A percentile compares a stretch with the other conserved stretches of the same genome.
phyloP scores from a whole-genome alignment of 2,113 vertebrate species.

The Siphamia tubifer region DNA sequence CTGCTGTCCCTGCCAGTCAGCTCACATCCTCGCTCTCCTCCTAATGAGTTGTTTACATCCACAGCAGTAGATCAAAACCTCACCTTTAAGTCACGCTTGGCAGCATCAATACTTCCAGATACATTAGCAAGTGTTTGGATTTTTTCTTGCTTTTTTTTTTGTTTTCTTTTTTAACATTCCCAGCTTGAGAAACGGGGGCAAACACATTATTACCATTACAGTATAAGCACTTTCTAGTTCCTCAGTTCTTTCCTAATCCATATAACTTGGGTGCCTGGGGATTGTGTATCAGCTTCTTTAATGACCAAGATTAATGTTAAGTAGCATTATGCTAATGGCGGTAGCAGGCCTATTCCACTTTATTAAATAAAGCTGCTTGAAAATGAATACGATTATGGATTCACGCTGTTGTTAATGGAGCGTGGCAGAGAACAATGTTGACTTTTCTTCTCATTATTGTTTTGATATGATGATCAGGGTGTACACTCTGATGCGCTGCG shows the following conservation, averaged over 20 bases:
- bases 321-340: conserved; percentile 80
- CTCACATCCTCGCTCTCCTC: conserved; percentile 45
- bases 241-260: conserved; percentile 62
- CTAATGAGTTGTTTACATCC: conserved; percentile 80
- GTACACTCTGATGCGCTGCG: not conserved
- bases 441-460: conserved; percentile 73
- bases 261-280: conserved; percentile 63
- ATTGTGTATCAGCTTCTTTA: conserved; percentile 80
- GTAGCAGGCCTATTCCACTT: conserved; percentile 77
- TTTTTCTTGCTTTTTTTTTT: no score
- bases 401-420: conserved; percentile 74
- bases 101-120: conserved; percentile 39
- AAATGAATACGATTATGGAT: conserved; percentile 77
- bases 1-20: conserved; percentile 71
- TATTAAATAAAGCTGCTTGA: conserved; percentile 85
- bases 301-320: conserved; percentile 83
- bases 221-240: conserved; percentile 38
- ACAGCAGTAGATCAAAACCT: conserved; percentile 58
- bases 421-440: conserved; percentile 71
- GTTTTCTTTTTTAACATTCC: conserved; percentile 43
- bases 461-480: conserved; percentile 69
- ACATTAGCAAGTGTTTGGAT: conserved; percentile 19
- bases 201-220: conserved; percentile 64
- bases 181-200: conserved; percentile 54
- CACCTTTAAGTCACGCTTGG: conserved; percentile 52